phyloP scores from a whole-genome alignment of 2,888 invertebrate genomes.

The Aleiodes alternator region DNA sequence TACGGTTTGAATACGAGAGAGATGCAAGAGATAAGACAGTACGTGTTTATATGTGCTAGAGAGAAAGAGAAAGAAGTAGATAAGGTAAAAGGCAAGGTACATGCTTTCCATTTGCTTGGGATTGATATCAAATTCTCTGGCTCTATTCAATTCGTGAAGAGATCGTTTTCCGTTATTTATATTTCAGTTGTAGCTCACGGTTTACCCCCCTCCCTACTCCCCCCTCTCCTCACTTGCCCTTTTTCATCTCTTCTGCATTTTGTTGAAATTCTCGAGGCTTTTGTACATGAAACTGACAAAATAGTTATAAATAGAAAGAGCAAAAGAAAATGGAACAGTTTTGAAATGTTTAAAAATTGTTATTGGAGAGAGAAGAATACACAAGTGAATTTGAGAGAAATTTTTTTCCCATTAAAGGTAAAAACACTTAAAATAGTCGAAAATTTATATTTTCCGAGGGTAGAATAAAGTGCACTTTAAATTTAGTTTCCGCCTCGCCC shows the following conservation, averaged over 20 bases:
- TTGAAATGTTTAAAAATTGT: too few relatives aligned
- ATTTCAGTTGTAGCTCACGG: conserved; percentile 27
- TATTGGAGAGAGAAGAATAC: too few relatives aligned
- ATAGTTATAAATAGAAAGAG: too few relatives aligned
- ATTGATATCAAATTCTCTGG: conserved; percentile 35
- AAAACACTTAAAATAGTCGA: conserved; percentile 14
- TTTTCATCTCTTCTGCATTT: not conserved
- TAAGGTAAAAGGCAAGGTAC: conserved; percentile 34
- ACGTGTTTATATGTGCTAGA: not conserved
- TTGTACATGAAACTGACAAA: too few relatives aligned
- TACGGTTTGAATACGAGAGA: conserved; percentile 13
- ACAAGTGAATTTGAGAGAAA: too few relatives aligned
- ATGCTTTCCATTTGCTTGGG: conserved; percentile 42
- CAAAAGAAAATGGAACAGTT: too few relatives aligned
- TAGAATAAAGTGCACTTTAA: conserved; percentile 39
- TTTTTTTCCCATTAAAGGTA: not conserved
- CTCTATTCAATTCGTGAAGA: conserved; percentile 22
- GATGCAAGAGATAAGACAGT: not conserved
- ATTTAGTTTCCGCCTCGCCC: conserved; percentile 41
- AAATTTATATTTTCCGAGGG: not conserved
- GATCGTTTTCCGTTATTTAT: conserved; percentile 41
- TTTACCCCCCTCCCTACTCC: conserved; percentile 15
- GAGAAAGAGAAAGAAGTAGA: conserved; percentile 2
- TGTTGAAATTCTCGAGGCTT: too few relatives aligned
- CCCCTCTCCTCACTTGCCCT: not conserved